A percentile compares a stretch with the other conserved stretches of the same genome.
phyloP scores from a whole-genome alignment of 1,140 invertebrate species.

The Solenopsis fugax region DNA sequence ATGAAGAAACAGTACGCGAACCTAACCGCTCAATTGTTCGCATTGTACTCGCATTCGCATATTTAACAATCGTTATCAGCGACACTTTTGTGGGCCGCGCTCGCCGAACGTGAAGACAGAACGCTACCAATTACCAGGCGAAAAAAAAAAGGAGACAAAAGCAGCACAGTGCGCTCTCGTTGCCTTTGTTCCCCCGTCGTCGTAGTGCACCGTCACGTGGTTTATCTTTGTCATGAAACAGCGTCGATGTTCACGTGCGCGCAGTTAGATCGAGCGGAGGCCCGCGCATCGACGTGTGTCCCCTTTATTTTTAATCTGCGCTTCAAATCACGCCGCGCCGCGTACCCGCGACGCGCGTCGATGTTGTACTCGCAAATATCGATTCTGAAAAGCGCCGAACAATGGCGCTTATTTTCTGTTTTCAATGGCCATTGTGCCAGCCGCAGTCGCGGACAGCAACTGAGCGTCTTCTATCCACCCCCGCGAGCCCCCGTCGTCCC shows the following conservation, averaged over 20 bases:
- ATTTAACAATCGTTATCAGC: slow-evolving; percentile 63
- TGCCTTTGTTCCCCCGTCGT: slow-evolving; percentile 49
- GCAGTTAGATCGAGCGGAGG: slow-evolving; percentile 62
- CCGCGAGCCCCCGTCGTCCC: neutral
- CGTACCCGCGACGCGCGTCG: slow-evolving; percentile 74
- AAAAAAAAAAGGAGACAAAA: slow-evolving; percentile 57
- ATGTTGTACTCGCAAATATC: slow-evolving; percentile 86
- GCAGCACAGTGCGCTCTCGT: slow-evolving; percentile 16
- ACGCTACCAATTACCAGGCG: slow-evolving; percentile 56
- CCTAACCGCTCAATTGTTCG: slow-evolving; percentile 52
- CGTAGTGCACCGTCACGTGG: slow-evolving; percentile 49
- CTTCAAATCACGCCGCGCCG: slow-evolving; percentile 81
- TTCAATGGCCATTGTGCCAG: slow-evolving; percentile 85
- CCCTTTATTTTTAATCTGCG: slow-evolving; percentile 84
- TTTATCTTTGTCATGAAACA: slow-evolving; percentile 60
- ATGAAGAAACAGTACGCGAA: slow-evolving; percentile 15
- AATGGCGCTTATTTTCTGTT: slow-evolving; percentile 86
- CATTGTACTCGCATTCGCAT: slow-evolving; percentile 40
- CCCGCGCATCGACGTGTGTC: slow-evolving; percentile 73
- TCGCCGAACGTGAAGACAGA: slow-evolving; percentile 46
- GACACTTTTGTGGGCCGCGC: slow-evolving; percentile 45
- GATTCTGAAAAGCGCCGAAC: slow-evolving; percentile 86
- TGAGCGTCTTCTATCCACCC: slow-evolving; percentile 58
- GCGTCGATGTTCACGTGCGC: slow-evolving; percentile 62
- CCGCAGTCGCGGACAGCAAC: slow-evolving; percentile 76